Base-by-base conservation (phyloP, 2,797 vertebrate genomes). In the Erithacus rubecula region DNA sequence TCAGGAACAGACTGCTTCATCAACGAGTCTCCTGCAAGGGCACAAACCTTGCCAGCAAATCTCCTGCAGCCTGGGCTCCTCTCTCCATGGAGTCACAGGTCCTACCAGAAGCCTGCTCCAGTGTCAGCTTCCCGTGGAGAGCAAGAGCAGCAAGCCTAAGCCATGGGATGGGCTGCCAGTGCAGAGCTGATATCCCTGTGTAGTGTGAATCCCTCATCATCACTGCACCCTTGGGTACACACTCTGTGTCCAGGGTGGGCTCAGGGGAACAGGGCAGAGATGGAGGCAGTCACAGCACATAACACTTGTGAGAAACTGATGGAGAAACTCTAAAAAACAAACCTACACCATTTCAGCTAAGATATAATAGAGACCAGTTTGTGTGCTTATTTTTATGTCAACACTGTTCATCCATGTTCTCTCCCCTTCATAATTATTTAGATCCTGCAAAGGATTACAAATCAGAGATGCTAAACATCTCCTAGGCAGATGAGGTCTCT, bases 1-100 rank as follows among this genome's bases (percentile, higher is more conserved):
- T 80, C 49, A 27, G 55, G 49, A 55, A 8, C 10, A 30, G 32
- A 16, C 21, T 39, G 43, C 22, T 52, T 26, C 69, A 36, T n/a
- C 3, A 30, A 1, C 8, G 24, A 9, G 14, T 3, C 3, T 16
- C 12, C 29, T 15, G 1, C 0, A 0, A 18, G 37, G 21, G 17
- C 18, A 39, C 15, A 58, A 36, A 30, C 27, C 9, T 49, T 23
- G n/a, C 29, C 43, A 56, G 49, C 32, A 75, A 89, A 41, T 16
- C 47, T 82, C 22, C 41, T 47, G 13, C 36, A n/a, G 30, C 15
- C 1, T 0, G 0, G 36, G 4, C 27, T 55, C 4, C 32, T 75
- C 41, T 51, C 52, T n/a, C 24, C 18, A 10, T 3, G 8, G 32
- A 47, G 37, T 7, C 71, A 70, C 6, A 77, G 52, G 22, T 70